Base-by-base conservation (phyloP, 2,888 invertebrate species). In the Biston betularia region DNA sequence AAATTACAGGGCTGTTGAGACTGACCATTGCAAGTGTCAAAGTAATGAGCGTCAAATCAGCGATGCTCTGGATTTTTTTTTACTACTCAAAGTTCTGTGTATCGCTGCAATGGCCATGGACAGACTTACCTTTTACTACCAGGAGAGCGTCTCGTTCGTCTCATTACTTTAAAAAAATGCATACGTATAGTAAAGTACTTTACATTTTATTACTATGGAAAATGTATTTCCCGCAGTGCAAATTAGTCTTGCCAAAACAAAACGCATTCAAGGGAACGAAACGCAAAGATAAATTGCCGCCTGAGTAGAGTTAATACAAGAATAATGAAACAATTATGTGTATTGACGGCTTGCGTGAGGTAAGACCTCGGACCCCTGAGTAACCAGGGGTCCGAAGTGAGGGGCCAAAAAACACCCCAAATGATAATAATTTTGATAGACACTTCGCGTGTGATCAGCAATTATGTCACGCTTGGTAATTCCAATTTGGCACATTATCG, bases 271-370 rank as follows among this genome's bases (percentile, higher is more conserved):
- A 49, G 33, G 42, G 50, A 56, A 33, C 40, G 54, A 71, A 71
- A 68, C 58, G 63, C 63, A 63, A 63, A 71, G 70, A 90, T 84
- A 88, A 87, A 89, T 90, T 79, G 83, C 82, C 81, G 82, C 83
- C 75, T 82, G 85, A 87, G 82, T 80, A 86, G 89, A 93, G 92
- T 93, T 93, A 93, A 93, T 92, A 90, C 87, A 90, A 90, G 87
- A 92, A 92, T 93, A 93, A 93, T 93, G 92, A 90, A 92, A 92
- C 92, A 92, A 93, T 93, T 93, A 93, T 88, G 81, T 77, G 79
- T 86, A 86, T 88, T 85, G 89, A 85, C 88, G 88, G 84, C 79
- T 90, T 83, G 92, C 92, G 92, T 92, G 89, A 78, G 80, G 82
- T 80, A 84, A 82, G 85, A 81, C 81, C 81, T 78, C 81, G 80